Evolutionary conservation across 92 coral and sea anemone genomes (phyloP), one percentile per base, ranked within the genome.

Genomic region (Parazoanthus darwini): DNA sequence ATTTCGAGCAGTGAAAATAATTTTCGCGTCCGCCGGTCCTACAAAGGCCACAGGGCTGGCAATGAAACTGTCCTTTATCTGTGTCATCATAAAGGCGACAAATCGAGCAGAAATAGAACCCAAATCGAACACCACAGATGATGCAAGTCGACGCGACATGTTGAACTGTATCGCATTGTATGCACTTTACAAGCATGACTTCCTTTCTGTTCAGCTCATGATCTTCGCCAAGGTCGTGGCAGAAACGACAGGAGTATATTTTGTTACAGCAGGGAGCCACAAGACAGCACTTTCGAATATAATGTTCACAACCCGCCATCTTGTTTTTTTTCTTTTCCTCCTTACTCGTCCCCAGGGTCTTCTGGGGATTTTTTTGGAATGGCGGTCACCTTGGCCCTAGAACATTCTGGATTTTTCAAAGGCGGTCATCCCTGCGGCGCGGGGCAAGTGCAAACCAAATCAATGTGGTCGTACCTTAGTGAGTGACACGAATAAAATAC

Each of bases 1-100:
- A 97, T 54, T 81, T 90, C 16, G 80, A 46, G 74, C 99, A 97
- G 81, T 97, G 99, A 70, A 91, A 90, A 79, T 63, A 97, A 58
- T 97, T 97, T 4, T 97, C 98, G 54, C 92, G 88, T 35, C 99
- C 99, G 37, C 99, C 99, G 63, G 90, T 91, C 85, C 99, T 91
- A 74, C 99, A 97, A 68, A 92, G 58, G 5, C 99, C 99, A 89
- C 99, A 97, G 51, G 86, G 89, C 20, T 92, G 92, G 85, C 99
- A 97, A 87, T 97, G 99, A 74, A 94, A 97, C 73, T 97, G 99
- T 59, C 99, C 98, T 78, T 95, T 97, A 38, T 95, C 98, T 15
- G 89, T 82, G 88, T 97, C 99, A 73, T 97, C 99, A 82, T 91
- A 97, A 7, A 97, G 85, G 35, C 99, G 98, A 68, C 99, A 97